Base-by-base conservation (phyloP, 2,797 vertebrate species). In the Sebastes steindachneri region DNA sequence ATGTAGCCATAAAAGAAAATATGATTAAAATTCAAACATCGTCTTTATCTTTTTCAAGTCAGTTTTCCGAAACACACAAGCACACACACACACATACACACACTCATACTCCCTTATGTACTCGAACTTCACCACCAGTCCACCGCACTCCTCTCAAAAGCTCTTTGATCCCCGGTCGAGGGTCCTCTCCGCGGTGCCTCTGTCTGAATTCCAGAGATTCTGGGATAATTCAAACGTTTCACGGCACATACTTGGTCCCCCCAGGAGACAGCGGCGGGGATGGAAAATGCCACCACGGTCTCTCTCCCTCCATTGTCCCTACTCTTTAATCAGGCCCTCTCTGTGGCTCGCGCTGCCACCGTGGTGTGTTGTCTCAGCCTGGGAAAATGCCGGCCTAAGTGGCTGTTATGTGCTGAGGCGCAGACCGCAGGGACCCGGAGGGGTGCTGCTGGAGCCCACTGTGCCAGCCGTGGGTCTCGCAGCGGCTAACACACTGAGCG, bases 181-280 rank as follows among this genome's bases (percentile, higher is more conserved):
- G 93, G 94, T 95, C 94, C 91, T 95, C 90, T 92, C 80, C 86
- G 87, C 86, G 92, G 95, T 95, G 94, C 94, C 95, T 94, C 90
- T 84, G 93, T 94, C 93, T 92, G 93, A 93, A 96, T 96, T 96
- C 95, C 95, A 92, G 78, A 92, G 90, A 96, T 96, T 96, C 95
- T 96, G 93, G 92, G 90, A 93, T 95, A 93, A 95, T 95, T 96
- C 94, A 94, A 95, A 96, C 88, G 88, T 95, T 95, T 95, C 94
- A 95, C 88, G 90, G 87, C 88, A 89, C 94, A 95, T 95, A 94
- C 89, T 94, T 92, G 87, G 85, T 93, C 90, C 89, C 85, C 91
- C 89, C 93, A 91, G 92, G 93, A 94, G 94, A 94, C 93, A 88
- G 91, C 77, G 88, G 91, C 86, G 73, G 87, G 77, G 93, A 94